Evolutionary conservation across 2,797 vertebrate genomes (phyloP).

Genomic region (Syndactyla subalaris): DNA sequence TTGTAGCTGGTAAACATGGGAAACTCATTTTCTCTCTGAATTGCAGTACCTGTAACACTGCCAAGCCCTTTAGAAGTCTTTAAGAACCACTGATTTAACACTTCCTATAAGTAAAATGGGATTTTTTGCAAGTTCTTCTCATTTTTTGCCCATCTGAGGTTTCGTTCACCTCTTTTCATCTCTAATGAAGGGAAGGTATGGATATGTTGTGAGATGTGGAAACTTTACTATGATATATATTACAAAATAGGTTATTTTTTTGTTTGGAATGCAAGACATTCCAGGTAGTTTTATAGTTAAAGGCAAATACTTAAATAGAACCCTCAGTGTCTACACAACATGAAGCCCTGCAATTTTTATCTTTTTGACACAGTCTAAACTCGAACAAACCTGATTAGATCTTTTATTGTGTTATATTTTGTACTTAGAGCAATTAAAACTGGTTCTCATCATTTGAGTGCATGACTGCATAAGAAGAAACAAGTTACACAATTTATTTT

Average conservation of each 20-base stretch:
- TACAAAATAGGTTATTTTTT: not conserved
- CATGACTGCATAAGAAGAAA: not conserved
- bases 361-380: not conserved
- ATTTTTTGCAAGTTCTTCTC: not conserved
- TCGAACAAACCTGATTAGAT: not conserved
- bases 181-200: not conserved
- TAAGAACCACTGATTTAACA: not conserved
- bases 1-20: not conserved
- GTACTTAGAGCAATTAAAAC: not conserved
- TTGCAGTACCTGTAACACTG: not conserved
- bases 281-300: not conserved
- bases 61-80: not conserved
- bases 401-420: slow-evolving; percentile 3
- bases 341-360: not conserved
- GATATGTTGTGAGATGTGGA: not conserved
- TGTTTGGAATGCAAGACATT: not conserved
- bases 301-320: not conserved
- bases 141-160: not conserved
- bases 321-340: not conserved
- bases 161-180: not conserved
- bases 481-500: slow-evolving; percentile 42
- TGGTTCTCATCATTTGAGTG: slow-evolving; percentile 1
- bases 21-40: not conserved
- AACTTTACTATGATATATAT: not conserved
- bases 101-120: not conserved